Percentiles rank a stretch among this genome's conserved stretches.
phyloP scores from a whole-genome alignment of 2,888 invertebrate species.

The Chaetogeoica ovagalla region DNA sequence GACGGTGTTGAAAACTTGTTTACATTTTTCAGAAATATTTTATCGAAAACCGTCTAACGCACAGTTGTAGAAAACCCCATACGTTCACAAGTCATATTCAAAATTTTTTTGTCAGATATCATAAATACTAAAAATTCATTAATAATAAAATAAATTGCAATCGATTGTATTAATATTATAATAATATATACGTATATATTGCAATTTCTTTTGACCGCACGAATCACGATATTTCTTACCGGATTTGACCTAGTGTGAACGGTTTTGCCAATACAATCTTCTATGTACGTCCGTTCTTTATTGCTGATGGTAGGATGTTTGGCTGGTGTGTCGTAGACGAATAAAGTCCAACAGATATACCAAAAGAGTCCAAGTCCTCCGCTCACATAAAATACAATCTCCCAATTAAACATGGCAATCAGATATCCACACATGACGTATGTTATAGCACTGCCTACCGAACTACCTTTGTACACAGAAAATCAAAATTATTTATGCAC shows the following conservation, averaged over 20 bases:
- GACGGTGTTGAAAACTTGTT: too few relatives aligned
- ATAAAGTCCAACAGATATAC: slow-evolving; percentile 68
- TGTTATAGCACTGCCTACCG: slow-evolving; percentile 69
- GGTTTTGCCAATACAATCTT: slow-evolving; percentile 63
- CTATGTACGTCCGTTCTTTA: slow-evolving; percentile 66
- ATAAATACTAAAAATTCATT: too few relatives aligned
- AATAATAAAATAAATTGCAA: too few relatives aligned
- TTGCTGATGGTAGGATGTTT: slow-evolving; percentile 69
- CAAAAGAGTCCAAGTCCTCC: slow-evolving; percentile 68
- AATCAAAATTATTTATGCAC: background rate
- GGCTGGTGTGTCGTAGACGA: slow-evolving; percentile 69
- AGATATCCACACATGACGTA: slow-evolving; percentile 73
- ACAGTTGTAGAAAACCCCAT: too few relatives aligned
- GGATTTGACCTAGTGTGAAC: slow-evolving; percentile 29
- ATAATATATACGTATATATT: background rate
- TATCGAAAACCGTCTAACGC: too few relatives aligned
- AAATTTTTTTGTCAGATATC: too few relatives aligned
- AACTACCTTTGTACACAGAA: slow-evolving; percentile 64
- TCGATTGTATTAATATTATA: too few relatives aligned
- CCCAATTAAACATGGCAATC: slow-evolving; percentile 70
- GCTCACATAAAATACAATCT: slow-evolving; percentile 71
- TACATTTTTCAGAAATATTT: too few relatives aligned
- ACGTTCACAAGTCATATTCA: too few relatives aligned
- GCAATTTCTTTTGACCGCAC: slow-evolving; percentile 25
- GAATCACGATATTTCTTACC: slow-evolving; percentile 47